These are phyloP conservation scores for Biston betularia DNA, from an alignment of 2,888 invertebrate species.

Conservation along the genomic window DNA sequence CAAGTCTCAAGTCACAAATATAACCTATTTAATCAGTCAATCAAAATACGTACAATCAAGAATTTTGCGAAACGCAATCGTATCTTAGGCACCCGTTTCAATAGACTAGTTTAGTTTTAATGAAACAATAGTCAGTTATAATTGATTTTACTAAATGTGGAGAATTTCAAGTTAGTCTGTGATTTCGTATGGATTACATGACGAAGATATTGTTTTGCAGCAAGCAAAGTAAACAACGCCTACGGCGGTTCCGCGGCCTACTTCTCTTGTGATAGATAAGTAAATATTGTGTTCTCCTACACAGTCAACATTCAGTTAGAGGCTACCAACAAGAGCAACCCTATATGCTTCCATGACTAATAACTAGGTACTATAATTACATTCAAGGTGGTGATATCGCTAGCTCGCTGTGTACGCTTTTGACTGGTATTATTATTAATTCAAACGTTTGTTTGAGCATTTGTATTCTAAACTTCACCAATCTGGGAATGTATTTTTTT, in stretches of 20 bases:
- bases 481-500: too few species aligned
- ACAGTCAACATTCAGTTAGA: too few species aligned
- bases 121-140: neutral
- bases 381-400: too few species aligned
- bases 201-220: neutral
- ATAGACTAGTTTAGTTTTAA: neutral
- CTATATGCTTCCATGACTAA: too few species aligned
- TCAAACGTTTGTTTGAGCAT: too few species aligned
- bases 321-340: too few species aligned
- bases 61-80: neutral
- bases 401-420: too few species aligned
- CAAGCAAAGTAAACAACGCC: neutral
- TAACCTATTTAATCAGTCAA: neutral
- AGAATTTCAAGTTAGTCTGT: conserved; percentile 3
- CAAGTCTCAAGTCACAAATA: neutral
- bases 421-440: too few species aligned
- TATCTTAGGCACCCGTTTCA: neutral
- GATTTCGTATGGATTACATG: conserved; percentile 15
- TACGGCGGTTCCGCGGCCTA: neutral
- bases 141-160: neutral
- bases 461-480: too few species aligned
- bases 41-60: neutral
- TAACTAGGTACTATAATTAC: too few species aligned
- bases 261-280: neutral
- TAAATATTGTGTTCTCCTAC: neutral